phyloP scores from a whole-genome alignment of 2,888 invertebrate genomes.

The Cerceris ruficornis region DNA sequence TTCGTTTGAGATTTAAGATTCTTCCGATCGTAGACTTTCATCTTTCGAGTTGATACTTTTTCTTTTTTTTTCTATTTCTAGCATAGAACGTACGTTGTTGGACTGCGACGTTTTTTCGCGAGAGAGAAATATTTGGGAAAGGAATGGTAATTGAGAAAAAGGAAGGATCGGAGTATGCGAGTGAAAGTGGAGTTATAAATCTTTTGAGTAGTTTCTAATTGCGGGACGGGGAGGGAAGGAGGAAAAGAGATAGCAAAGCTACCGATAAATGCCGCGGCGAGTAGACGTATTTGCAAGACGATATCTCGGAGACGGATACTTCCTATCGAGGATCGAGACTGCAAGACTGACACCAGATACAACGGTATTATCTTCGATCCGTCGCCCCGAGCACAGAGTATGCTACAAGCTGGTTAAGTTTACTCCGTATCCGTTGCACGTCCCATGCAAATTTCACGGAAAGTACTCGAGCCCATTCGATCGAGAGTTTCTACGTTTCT shows the following conservation, averaged over 20 bases:
- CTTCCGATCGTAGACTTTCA: too few species aligned
- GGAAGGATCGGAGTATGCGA: not conserved
- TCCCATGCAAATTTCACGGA: too few species aligned
- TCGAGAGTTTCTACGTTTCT: too few species aligned
- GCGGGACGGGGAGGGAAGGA: conserved; percentile 22
- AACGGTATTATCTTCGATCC: conserved; percentile 31
- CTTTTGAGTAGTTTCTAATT: conserved; percentile 30
- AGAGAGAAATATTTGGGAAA: not conserved
- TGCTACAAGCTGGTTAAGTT: conserved; percentile 13
- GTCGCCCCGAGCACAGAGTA: not conserved
- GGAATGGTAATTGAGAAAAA: not conserved
- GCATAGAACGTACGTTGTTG: not conserved
- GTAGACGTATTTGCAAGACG: conserved; percentile 26
- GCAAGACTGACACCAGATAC: conserved; percentile 39
- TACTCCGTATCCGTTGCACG: not conserved
- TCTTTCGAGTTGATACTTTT: too few species aligned
- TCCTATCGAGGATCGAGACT: conserved; percentile 27
- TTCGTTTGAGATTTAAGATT: not conserved
- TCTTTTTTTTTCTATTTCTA: not conserved
- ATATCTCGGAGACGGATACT: conserved; percentile 30
- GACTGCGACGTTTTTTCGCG: not conserved
- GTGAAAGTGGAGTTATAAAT: conserved; percentile 39
- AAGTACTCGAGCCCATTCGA: too few species aligned
- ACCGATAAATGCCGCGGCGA: conserved; percentile 20
- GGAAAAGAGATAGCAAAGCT: conserved; percentile 31